phyloP scores from a whole-genome alignment of 2,888 invertebrate genomes.

The Cantharis nigra region DNA sequence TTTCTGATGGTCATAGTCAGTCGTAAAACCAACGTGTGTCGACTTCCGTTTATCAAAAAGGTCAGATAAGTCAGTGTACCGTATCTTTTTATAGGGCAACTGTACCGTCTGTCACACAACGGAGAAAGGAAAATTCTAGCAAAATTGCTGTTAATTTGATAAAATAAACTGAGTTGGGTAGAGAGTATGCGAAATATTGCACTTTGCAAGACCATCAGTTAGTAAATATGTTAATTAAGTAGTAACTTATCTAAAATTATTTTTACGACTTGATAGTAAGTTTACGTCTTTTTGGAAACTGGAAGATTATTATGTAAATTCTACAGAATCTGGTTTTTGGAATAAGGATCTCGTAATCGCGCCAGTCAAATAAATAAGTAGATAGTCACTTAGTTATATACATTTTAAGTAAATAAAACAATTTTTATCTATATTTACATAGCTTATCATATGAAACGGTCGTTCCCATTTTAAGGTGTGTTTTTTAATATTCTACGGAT shows the following conservation, averaged over 20 bases:
- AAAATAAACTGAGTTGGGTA: neutral
- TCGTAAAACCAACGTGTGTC: neutral
- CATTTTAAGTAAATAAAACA: neutral
- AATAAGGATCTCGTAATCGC: neutral
- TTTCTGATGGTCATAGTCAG: neutral
- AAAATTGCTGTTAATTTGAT: neutral
- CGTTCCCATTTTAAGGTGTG: neutral
- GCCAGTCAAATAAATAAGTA: neutral
- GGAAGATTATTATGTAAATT: neutral
- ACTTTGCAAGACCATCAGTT: neutral
- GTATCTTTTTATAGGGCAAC: neutral
- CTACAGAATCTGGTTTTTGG: neutral
- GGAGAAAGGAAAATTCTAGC: neutral
- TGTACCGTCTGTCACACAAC: neutral
- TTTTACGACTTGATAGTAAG: neutral
- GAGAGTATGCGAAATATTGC: neutral
- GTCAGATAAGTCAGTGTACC: neutral
- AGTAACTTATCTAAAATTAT: neutral
- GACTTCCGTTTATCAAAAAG: neutral
- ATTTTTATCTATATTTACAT: neutral
- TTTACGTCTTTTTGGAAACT: neutral
- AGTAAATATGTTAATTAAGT: neutral
- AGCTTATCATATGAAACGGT: neutral
- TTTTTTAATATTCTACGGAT: neutral
- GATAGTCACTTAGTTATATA: neutral